A percentile compares a stretch with the other conserved stretches of the same genome.
These are phyloP conservation scores for Octodon degus DNA, from an alignment of 2,113 vertebrate species.

Conservation along the genomic window DNA sequence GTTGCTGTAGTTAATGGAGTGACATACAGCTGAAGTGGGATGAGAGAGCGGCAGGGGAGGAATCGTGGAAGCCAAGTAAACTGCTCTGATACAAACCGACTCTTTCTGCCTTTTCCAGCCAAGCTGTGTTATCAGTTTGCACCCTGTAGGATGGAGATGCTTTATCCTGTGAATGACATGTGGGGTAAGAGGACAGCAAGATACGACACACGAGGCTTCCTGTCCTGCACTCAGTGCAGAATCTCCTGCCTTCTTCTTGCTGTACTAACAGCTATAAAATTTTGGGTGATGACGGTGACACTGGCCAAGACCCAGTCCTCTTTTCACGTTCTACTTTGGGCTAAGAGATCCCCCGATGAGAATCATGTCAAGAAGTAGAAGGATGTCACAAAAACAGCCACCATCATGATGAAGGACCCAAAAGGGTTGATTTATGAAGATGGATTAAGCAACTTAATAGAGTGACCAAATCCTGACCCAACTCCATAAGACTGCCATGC, in stretches of 20 bases:
- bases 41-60: slow-evolving; percentile 74
- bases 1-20: slow-evolving; percentile 81
- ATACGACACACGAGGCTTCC: neutral
- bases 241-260: neutral
- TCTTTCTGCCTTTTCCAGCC: slow-evolving; percentile 63
- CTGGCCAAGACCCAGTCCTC: neutral
- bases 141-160: neutral
- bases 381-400: slow-evolving; percentile 55
- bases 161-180: neutral
- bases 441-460: slow-evolving; percentile 72
- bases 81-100: slow-evolving; percentile 69
- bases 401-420: slow-evolving; percentile 47
- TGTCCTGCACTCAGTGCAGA: neutral
- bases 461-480: slow-evolving; percentile 55
- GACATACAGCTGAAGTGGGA: slow-evolving; percentile 78
- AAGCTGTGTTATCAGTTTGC: neutral
- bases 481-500: neutral
- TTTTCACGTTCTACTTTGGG: neutral
- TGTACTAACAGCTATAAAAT: neutral
- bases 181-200: neutral
- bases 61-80: slow-evolving; percentile 76
- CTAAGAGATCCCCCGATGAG: neutral
- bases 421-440: slow-evolving; percentile 65
- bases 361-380: slow-evolving; percentile 29
- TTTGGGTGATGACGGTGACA: neutral